Evolutionary conservation across 2,113 vertebrate genomes (phyloP), one percentile per base, ranked within the genome.

Genomic region (Zeus faber): DNA sequence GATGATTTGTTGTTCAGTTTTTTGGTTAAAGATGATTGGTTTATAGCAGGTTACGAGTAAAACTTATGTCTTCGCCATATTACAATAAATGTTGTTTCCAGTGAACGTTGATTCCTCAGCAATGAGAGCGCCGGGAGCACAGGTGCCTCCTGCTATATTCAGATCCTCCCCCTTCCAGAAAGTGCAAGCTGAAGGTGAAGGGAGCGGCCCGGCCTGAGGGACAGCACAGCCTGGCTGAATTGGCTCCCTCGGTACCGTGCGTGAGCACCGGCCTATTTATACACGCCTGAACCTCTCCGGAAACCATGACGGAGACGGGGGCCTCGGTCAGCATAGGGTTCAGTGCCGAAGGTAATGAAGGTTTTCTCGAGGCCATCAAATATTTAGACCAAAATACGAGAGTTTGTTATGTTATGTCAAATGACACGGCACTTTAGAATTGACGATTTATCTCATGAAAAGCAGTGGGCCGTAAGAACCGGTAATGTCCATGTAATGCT

Each of bases 181-280:
- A 60, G 44, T 59, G 44, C 48, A 46, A 31, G 47, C 49, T 71
- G 48, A 61, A 73, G 69, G 46, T 68, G 73, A 81, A 70, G 62
- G 65, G 65, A 70, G 66, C 65, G 61, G 55, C 29, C 31, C 48
- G 71, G 53, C 20, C 18, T 27, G 3, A 2, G 26, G 58, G 65
- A 76, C 54, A 49, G 64, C 61, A 74, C 61, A 48, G 71, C 70
- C 41, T 47, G 35, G 72, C 67, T 67, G 48, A 62, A 68, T 71
- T 51, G 55, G 72, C 47, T 71, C 70, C 54, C 68, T 52, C 14
- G 17, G 25, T 67, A 75, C 72, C 79, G 62, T 75, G 81, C 77
- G 67, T 73, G 67, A 51, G 71, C 72, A 72, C 56, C 1, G 3
- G 47, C 51, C 81, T 81, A 84, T 84, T 80, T 76, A 79, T 71